Evolutionary conservation across 2,113 vertebrate species (phyloP), one percentile per base, ranked within the genome.

Genomic region (Vulpes vulpes): DNA sequence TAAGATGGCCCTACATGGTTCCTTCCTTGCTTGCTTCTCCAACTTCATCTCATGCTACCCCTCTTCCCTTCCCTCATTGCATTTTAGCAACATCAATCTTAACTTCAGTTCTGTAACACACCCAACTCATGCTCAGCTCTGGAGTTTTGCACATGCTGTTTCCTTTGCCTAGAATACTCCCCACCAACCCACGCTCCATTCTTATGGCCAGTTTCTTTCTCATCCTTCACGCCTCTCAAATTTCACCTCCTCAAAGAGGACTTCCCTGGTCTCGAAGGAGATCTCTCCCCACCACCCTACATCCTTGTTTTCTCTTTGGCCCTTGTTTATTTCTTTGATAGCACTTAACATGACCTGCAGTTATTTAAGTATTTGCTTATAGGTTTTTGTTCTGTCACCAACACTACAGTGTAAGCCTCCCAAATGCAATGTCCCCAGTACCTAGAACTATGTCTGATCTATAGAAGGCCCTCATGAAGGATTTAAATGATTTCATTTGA

Each of bases 401-500:
- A 25, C 65, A 32, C 81, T 83, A n/a, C 20, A 73, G 9, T 43
- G 17, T 38, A 87, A 91, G 49, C 53, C 55, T 91, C 62, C 38
- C 53, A 60, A 32, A 7, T 88, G 10, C 22, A 80, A 10, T 43
- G 78, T 51, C 17, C 17, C 30, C 12, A 73, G n/a, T 67, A 32
- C 71, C 49, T 74, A 74, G 35, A 43, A 60, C 20, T 84, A 15
- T 73, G 23, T 82, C 55, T 89, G 15, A 30, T 73, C 25, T 17
- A 30, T 60, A 74, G 10, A 67, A 76, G 51, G 22, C 14, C 27
- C 14, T 82, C 65, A 81, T 43, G 25, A 92, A 96, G 30, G 17
- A 90, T 82, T 69, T 85, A 35, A 85, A 67, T 81, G 35, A 94
- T 89, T 92, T 94, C 20, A 80, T 55, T 89, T 84, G 60, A 74